Evolutionary conservation across 2,113 vertebrate species (phyloP).

Genomic region (Rhabdornis inornatus): DNA sequence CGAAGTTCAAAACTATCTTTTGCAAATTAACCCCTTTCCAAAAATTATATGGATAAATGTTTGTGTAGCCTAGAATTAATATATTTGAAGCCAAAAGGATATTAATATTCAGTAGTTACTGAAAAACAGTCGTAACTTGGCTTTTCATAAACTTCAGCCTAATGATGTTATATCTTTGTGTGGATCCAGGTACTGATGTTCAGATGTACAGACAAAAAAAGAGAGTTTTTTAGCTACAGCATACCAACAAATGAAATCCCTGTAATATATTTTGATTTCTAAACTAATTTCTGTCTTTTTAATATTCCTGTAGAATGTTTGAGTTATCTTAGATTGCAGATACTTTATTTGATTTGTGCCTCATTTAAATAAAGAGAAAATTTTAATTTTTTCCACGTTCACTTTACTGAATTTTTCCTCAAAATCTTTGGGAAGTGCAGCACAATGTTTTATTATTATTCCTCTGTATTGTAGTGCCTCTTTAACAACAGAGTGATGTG

Average conservation of each 20-base stretch:
- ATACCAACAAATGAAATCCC: background rate
- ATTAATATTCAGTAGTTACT: background rate
- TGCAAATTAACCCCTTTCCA: background rate
- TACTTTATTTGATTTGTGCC: background rate
- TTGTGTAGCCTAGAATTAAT: background rate
- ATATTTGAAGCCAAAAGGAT: background rate
- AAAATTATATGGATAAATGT: background rate
- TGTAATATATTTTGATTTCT: background rate
- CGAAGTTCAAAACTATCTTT: background rate
- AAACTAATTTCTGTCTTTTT: background rate
- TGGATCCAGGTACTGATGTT: background rate
- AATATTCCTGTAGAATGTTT: background rate
- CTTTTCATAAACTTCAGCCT: background rate
- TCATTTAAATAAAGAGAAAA: background rate
- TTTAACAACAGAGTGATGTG: background rate
- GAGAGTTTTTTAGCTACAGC: background rate
- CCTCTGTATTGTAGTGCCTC: background rate
- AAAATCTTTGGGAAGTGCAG: background rate
- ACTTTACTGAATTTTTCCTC: background rate
- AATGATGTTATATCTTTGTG: background rate
- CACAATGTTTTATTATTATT: background rate
- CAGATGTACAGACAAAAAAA: background rate
- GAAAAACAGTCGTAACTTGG: background rate
- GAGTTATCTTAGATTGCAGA: background rate
- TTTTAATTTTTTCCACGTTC: background rate